A percentile compares a stretch with the other conserved stretches of the same genome.
Evolutionary conservation across 1,140 invertebrate genomes (phyloP).

Genomic region (Macrobrachium nipponense): DNA sequence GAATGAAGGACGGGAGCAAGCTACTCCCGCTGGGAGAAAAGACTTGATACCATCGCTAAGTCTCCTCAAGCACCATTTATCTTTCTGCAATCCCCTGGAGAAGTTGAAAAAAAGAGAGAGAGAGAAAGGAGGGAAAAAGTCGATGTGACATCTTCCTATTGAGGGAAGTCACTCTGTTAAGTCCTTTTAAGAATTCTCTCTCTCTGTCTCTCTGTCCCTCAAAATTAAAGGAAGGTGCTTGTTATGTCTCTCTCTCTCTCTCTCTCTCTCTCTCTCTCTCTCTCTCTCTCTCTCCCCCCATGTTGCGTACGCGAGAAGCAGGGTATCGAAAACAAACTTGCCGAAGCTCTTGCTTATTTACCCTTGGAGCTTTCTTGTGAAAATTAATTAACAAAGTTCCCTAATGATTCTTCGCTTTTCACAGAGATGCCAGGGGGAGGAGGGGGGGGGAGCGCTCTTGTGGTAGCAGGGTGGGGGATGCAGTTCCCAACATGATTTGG

Average conservation of each 20-base stretch:
- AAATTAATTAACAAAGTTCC: conserved; percentile 34
- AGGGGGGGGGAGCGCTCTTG: background rate
- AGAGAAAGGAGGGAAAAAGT: too few species aligned
- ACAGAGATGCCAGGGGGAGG: background rate
- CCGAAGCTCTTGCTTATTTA: conserved; percentile 17
- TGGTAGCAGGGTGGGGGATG: background rate
- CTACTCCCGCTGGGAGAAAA: too few species aligned
- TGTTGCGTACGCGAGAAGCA: background rate
- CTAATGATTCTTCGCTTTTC: background rate
- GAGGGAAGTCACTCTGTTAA: too few species aligned
- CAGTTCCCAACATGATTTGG: too few species aligned
- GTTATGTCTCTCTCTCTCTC: background rate
- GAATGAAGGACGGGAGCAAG: too few species aligned
- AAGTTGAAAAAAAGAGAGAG: too few species aligned
- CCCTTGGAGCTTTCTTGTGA: conserved; percentile 13
- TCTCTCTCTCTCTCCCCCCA: background rate
- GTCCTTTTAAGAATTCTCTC: background rate
- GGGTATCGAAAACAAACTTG: background rate
- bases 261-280: background rate
- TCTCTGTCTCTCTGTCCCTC: background rate
- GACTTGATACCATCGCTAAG: background rate
- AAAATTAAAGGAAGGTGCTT: too few species aligned
- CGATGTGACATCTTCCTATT: too few species aligned
- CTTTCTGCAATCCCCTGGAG: background rate
- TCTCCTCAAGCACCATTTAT: background rate